Evolutionary conservation across 2,888 invertebrate genomes (phyloP).

Genomic region (Cephonodes hylas): DNA sequence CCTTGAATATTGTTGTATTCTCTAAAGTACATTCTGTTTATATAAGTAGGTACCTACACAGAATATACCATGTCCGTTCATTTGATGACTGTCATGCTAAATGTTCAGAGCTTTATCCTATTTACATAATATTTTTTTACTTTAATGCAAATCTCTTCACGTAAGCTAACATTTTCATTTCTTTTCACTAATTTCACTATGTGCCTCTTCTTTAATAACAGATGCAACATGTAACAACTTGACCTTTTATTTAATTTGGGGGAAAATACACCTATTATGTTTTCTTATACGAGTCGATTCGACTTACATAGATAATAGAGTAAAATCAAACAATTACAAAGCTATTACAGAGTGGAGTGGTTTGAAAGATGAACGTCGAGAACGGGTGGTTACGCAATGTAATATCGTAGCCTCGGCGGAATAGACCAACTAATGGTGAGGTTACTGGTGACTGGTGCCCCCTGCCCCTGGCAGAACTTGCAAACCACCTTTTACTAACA

Average conservation of each 20-base stretch:
- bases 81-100: too few species aligned
- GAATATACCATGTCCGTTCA: neutral
- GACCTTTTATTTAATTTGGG: too few species aligned
- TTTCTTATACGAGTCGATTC: neutral
- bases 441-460: constrained; percentile 25
- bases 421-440: constrained; percentile 16
- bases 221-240: too few species aligned
- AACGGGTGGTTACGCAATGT: constrained; percentile 30
- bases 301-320: neutral
- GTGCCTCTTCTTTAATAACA: too few species aligned
- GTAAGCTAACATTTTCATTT: too few species aligned
- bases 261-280: neutral
- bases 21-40: neutral
- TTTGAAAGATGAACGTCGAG: constrained; percentile 34
- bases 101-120: too few species aligned
- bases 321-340: constrained; percentile 41
- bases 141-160: too few species aligned
- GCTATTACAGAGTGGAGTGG: constrained; percentile 40
- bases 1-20: constrained; percentile 31
- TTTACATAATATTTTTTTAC: too few species aligned
- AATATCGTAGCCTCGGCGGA: constrained; percentile 12
- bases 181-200: too few species aligned
- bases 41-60: too few species aligned
- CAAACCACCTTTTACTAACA: constrained; percentile 29
- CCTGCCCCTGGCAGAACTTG: constrained; percentile 25